Conservation (phyloP, 1,140 invertebrate genomes). For the Drosophila yakuba region DNA sequence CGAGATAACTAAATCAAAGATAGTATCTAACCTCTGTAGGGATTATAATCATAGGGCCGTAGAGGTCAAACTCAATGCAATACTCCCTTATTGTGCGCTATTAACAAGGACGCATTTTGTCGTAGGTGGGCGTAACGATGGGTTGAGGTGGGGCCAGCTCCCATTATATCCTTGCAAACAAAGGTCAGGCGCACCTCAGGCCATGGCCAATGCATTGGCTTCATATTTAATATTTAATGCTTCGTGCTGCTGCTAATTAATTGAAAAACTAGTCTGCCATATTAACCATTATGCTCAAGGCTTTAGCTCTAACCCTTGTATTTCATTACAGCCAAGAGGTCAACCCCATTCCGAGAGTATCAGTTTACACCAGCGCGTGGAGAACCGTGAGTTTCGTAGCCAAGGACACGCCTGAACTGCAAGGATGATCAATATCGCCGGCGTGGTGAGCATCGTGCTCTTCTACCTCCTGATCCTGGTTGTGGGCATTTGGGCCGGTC, state of each 20-base stretch:
- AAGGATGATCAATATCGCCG: constrained; percentile 95
- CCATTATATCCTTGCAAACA: constrained; percentile 48
- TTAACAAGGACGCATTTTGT: constrained; percentile 54
- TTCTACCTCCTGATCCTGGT: constrained; percentile 97
- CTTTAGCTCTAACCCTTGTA: constrained; percentile 7
- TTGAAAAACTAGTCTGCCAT: constrained; percentile 36
- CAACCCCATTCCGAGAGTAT: constrained; percentile 42
- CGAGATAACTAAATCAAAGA: no score
- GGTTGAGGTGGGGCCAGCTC: background rate
- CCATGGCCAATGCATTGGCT: constrained; percentile 46
- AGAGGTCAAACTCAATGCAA: constrained; percentile 26
- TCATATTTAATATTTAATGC: constrained; percentile 75
- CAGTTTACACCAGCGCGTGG: constrained; percentile 24
- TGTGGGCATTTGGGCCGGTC: constrained; percentile 97
- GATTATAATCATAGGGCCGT: background rate
- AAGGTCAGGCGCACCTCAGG: constrained; percentile 54
- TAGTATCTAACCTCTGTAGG: no score
- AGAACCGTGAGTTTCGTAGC: constrained; percentile 10
- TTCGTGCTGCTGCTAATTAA: constrained; percentile 35
- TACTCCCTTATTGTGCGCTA: constrained; percentile 59
- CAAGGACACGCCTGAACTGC: constrained; percentile 26
- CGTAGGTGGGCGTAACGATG: constrained; percentile 1
- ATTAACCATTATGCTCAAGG: constrained; percentile 26
- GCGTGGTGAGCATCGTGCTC: constrained; percentile 95
- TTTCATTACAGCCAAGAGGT: constrained; percentile 59